Evolutionary conservation across 53 echinoderm and acorn worm species (phyloP).

Genomic region (Patiria pectinifera): DNA sequence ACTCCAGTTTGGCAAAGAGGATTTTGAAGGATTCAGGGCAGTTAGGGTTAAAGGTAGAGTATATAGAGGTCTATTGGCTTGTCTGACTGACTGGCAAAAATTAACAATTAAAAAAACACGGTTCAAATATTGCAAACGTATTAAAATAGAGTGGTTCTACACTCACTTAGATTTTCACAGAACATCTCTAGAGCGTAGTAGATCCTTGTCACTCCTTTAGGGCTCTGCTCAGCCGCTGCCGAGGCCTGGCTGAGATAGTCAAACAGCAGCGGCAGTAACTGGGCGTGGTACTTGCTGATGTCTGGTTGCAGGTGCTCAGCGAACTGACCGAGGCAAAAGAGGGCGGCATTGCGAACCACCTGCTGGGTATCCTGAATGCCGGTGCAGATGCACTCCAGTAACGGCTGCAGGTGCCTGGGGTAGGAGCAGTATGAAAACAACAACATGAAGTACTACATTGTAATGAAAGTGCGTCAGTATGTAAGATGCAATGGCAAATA

Average conservation of each 20-base stretch:
- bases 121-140: neutral
- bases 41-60: too few species aligned
- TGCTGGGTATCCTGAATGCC: slow-evolving; percentile 83
- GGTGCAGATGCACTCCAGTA: slow-evolving; percentile 87
- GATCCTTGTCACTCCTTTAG: slow-evolving; percentile 88
- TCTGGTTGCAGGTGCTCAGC: slow-evolving; percentile 97
- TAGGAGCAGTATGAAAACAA: neutral
- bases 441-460: too few species aligned
- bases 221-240: slow-evolving; percentile 77
- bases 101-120: neutral
- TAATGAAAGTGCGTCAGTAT: neutral
- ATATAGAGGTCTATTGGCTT: too few species aligned
- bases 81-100: too few species aligned
- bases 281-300: slow-evolving; percentile 92
- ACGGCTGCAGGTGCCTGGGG: slow-evolving; percentile 85
- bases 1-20: too few species aligned
- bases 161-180: slow-evolving; percentile 96
- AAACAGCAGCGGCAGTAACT: slow-evolving; percentile 90
- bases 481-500: too few species aligned
- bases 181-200: slow-evolving; percentile 99
- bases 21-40: too few species aligned
- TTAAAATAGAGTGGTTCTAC: neutral
- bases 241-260: slow-evolving; percentile 80
- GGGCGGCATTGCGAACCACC: slow-evolving; percentile 88
- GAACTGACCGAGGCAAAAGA: slow-evolving; percentile 98